A percentile compares a stretch with the other conserved stretches of the same genome.
Conservation (phyloP, 2,888 invertebrate genomes). For the Perithous albicinctus region DNA sequence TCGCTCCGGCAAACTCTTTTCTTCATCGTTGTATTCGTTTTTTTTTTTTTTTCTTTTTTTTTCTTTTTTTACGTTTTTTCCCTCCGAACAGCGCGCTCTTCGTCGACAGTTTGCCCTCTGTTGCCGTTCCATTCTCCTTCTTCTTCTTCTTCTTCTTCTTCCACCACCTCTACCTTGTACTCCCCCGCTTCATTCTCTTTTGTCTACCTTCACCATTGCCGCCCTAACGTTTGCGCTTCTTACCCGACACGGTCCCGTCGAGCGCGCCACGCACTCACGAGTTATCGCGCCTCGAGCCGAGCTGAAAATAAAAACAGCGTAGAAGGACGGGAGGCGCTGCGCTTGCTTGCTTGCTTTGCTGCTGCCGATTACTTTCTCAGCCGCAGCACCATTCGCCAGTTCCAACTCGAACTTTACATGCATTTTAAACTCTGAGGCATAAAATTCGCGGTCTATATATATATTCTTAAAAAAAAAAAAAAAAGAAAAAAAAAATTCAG, state of each 20-base stretch:
- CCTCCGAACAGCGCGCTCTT: conserved; percentile 48
- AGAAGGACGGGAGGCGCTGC: conserved; percentile 37
- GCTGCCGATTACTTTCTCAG: conserved; percentile 17
- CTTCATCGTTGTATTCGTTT: conserved; percentile 1
- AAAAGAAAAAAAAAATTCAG: neutral
- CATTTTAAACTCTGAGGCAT: too few species aligned
- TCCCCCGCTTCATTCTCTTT: conserved; percentile 2
- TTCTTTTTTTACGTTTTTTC: too few species aligned
- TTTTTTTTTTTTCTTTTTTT: conserved; percentile 5
- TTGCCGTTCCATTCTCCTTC: conserved; percentile 60
- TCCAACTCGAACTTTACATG: too few species aligned
- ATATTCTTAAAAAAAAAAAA: neutral
- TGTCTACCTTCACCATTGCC: conserved; percentile 48
- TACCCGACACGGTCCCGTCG: conserved; percentile 25
- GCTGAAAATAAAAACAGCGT: conserved; percentile 62
- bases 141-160: conserved; percentile 22
- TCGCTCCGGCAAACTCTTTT: conserved; percentile 40
- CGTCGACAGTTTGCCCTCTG: conserved; percentile 52
- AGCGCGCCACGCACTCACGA: conserved; percentile 47
- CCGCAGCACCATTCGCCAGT: neutral
- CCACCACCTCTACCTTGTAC: too few species aligned
- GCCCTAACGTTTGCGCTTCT: conserved; percentile 46
- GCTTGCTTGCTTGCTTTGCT: neutral
- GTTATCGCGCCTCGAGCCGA: conserved; percentile 61
- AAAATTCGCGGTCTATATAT: neutral